phyloP scores from a whole-genome alignment of 2,797 vertebrate species.

The Perodicticus potto region DNA sequence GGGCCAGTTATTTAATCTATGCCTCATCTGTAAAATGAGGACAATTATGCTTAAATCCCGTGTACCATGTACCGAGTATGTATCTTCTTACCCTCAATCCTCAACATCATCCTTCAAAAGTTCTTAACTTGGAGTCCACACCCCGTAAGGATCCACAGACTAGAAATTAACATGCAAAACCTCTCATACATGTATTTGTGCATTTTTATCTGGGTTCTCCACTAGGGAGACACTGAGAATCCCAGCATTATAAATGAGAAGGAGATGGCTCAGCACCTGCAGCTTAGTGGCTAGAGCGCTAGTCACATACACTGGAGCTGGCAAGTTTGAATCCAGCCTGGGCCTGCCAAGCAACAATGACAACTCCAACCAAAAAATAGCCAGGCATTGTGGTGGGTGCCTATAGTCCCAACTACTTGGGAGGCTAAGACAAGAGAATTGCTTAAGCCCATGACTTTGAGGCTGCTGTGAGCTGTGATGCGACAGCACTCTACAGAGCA shows the following conservation, averaged over 20 bases:
- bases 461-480: no score
- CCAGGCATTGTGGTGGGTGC: no score
- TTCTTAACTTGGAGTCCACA: constrained; percentile 9
- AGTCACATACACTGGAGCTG: no score
- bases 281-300: no score
- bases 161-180: neutral
- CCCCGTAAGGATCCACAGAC: neutral
- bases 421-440: no score
- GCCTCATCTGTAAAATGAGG: constrained; percentile 17
- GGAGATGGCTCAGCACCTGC: no score
- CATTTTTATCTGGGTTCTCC: constrained; percentile 7
- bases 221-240: neutral
- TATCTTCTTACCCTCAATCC: constrained; percentile 29
- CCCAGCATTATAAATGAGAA: neutral
- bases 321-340: no score
- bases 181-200: neutral
- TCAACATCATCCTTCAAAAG: neutral
- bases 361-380: no score
- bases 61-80: neutral
- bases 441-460: no score
- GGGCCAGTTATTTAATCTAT: neutral
- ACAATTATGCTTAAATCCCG: neutral
- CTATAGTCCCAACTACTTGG: no score
- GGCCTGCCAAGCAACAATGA: no score
- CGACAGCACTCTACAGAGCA: no score